Evolutionary conservation across 2,888 invertebrate species (phyloP), one percentile per base, ranked within the genome.

Genomic region (Phyllotreta cruciferae): DNA sequence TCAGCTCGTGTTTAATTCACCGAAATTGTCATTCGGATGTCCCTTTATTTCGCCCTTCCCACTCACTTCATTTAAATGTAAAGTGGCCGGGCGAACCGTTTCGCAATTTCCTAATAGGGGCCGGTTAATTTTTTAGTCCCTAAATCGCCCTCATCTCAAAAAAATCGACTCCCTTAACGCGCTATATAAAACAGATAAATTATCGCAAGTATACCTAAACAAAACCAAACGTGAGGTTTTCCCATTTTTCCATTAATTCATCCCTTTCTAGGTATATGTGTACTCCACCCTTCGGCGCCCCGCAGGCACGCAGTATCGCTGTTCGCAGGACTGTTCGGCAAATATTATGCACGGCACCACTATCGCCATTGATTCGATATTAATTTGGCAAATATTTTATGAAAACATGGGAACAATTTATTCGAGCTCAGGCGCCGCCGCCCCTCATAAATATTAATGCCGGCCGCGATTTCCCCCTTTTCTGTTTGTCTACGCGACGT

Each of bases 381-480:
- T 77, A 77, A 77, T 77, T 77, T 77, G 74, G 77, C 77, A 77
- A 77, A 77, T 77, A 77, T 77, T 77, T 77, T 77, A 76, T 75
- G 77, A 77, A 77, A 77, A 77, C 77, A 77, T 75, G 74, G 24
- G 37, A 76, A 77, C 76, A 77, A 77, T 77, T 76, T 77, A 77
- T 77, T 77, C 77, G 74, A 67, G 75, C 76, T 77, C 76, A 77
- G 77, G 71, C 75, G 34, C 10, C 71, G 74, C 54, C 54, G 53
- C 67, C 70, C 71, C 77, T 77, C 76, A 77, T 77, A 77, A 77
- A 77, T 77, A 77, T 77, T 77, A 77, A 77, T 77, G 74, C 70
- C 70, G 74, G 36, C 73, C 73, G 24, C 73, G 74, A 75, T 68
- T 71, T 73, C 70, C 74, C 72, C 73, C 60, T 53, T 71, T 72